Evolutionary conservation across 2,888 invertebrate genomes (phyloP).

Genomic region (Lacanobia wlatinum): DNA sequence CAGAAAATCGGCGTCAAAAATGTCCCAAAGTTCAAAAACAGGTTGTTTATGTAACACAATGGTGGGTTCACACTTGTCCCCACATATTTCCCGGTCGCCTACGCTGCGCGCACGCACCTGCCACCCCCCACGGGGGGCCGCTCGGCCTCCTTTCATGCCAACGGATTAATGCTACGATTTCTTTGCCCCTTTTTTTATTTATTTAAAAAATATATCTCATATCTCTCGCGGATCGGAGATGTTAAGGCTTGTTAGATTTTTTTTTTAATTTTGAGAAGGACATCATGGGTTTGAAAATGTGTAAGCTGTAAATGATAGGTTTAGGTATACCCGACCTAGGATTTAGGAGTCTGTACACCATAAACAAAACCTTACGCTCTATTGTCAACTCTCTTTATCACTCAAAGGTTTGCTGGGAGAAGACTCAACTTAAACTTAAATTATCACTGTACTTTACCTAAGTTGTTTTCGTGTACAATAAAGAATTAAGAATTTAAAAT

Average conservation of each 20-base stretch:
- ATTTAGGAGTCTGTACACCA: not conserved
- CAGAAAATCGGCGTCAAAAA: slow-evolving; percentile 1
- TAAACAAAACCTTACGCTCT: not conserved
- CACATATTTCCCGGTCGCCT: slow-evolving; percentile 62
- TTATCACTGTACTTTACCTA: too few species aligned
- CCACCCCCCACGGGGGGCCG: slow-evolving; percentile 81
- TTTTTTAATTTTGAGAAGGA: not conserved
- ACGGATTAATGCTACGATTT: slow-evolving; percentile 83
- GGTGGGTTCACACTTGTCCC: slow-evolving; percentile 65
- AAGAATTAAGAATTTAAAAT: too few species aligned
- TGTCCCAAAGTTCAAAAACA: slow-evolving; percentile 28
- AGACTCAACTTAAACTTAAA: too few species aligned
- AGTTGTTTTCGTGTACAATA: too few species aligned
- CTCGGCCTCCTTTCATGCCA: slow-evolving; percentile 77
- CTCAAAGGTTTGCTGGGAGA: too few species aligned
- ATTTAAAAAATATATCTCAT: slow-evolving; percentile 65
- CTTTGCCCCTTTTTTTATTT: slow-evolving; percentile 71
- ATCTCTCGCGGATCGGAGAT: slow-evolving; percentile 59
- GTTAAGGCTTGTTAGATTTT: slow-evolving; percentile 41
- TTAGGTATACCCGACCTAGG: not conserved
- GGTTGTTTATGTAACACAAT: slow-evolving; percentile 29
- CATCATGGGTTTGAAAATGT: not conserved
- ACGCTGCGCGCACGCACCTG: slow-evolving; percentile 82
- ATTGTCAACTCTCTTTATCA: too few species aligned
- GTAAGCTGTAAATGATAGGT: not conserved